Evolutionary conservation across 2,113 vertebrate species (phyloP), one percentile per base, ranked within the genome.

Genomic region (Pitta sordida): DNA sequence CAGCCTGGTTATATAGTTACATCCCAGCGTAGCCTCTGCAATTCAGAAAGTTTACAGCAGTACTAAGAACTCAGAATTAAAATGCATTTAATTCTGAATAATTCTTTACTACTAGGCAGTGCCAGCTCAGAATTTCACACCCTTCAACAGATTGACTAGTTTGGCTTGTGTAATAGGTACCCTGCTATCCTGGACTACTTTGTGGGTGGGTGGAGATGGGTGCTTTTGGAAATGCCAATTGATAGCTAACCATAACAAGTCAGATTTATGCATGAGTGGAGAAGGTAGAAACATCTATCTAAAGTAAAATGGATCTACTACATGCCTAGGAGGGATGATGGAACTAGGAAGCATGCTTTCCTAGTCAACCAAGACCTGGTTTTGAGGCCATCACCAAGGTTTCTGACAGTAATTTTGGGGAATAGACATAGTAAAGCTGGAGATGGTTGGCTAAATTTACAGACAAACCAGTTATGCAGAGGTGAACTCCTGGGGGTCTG

Each of bases 61-160:
- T 7, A n/a, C 51, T 80, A 84, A 87, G 75, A 92, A 73, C 39
- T 39, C 79, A 88, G 85, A 93, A 94, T 63, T 94, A 86, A 80
- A 83, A 52, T 77, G 53, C 75, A 71, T 91, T 96, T 94, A 88
- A 91, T 82, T 91, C 91, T 92, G 89, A 95, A 82, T 89, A 93
- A 92, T 89, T 92, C 75, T 55, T 96, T 91, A 73, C 94, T 92
- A 59, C 81, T 75, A 75, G 62, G 84, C 58, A 11, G 30, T 80
- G 74, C 81, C 74, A 93, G 77, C 83, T 89, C 17, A 26, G 81
- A 94, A 82, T 92, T 94, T 96, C 91, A 89, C 58, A 92, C 74
- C 52, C 68, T 93, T 68, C 75, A 94, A 89, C 62, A 95, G 77
- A 85, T 83, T 96, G 91, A 91, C 81, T 93, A 51, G 18, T 93